phyloP scores from a whole-genome alignment of 2,888 invertebrate species.

The Cheilosia impressa region DNA sequence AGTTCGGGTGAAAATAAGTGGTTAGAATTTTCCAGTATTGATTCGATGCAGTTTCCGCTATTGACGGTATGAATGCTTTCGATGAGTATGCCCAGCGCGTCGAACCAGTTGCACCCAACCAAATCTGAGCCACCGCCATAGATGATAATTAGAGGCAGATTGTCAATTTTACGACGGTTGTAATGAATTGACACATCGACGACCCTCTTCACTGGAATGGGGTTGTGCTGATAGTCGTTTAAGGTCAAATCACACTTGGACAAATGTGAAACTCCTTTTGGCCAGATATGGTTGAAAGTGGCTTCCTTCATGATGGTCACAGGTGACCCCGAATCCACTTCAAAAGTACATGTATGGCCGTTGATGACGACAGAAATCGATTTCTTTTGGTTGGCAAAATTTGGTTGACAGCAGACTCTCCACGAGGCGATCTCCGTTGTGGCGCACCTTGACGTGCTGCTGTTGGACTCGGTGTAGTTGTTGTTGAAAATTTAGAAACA shows the following conservation, averaged over 20 bases:
- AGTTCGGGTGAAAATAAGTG: constrained; percentile 49
- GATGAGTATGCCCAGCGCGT: constrained; percentile 57
- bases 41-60: constrained; percentile 9
- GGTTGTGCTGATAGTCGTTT: constrained; percentile 49
- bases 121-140: constrained; percentile 46
- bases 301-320: constrained; percentile 47
- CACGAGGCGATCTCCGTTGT: neutral
- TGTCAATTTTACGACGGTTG: constrained; percentile 18
- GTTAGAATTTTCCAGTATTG: constrained; percentile 32
- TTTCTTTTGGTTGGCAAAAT: constrained; percentile 45
- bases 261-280: neutral
- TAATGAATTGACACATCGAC: constrained; percentile 36
- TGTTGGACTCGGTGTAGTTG: neutral
- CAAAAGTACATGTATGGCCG: constrained; percentile 29
- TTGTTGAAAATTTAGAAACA: constrained; percentile 1
- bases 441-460: neutral
- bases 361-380: constrained; percentile 41
- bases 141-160: constrained; percentile 55
- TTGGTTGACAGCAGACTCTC: constrained; percentile 27
- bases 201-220: constrained; percentile 40
- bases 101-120: constrained; percentile 61
- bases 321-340: constrained; percentile 48
- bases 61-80: constrained; percentile 44
- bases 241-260: constrained; percentile 27
- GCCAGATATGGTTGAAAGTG: constrained; percentile 9